Base-by-base conservation (phyloP, 1,140 invertebrate species). In the Drosophila orosa region DNA sequence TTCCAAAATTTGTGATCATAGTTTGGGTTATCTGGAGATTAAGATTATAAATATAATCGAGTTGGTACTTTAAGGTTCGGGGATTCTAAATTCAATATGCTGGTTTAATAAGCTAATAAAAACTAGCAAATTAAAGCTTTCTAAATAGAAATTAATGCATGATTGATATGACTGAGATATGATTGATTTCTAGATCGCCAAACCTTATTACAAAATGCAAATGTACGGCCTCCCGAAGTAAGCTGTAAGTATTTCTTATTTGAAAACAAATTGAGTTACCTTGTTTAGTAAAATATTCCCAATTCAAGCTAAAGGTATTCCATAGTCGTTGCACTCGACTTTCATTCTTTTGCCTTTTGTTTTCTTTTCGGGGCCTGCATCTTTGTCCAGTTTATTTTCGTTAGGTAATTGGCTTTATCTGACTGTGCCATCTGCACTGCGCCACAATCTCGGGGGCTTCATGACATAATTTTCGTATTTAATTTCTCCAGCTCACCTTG, bases 391-490 rank as follows among this genome's bases (percentile, higher is more conserved):
- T 39, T 50, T 40, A 37, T 45, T 42, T 74, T 24, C 7, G 44
- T 59, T 76, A 37, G 61, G 47, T 81, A 81, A 82, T 82, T 74
- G 65, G 58, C 61, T 78, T 79, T 79, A 82, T 86, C 74, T 76
- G 71, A 56, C 69, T 71, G 74, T 74, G 74, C 57, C 62, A 85
- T 67, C 82, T 87, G 79, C 83, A 86, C 47, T 87, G 82, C 68
- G 68, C 66, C 68, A 72, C 35, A 39, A 68, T 71, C 67, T 33
- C 57, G 55, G 33, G 33, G 52, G 52, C 37, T 52, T 45, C 61
- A 76, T 86, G 82, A 86, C 83, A 86, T 86, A 87, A 86, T 87
- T 83, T 86, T 72, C 61, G 55, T 60, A 76, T 81, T 87, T 82
- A 62, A 79, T 87, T 59, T 79, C 71, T 44, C 52, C 47, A 17